Percentiles rank a stretch among this genome's conserved stretches.
Conservation (phyloP, 30 jellyfish, hydroid and myxozoan species). For the Aurelia sp. region DNA sequence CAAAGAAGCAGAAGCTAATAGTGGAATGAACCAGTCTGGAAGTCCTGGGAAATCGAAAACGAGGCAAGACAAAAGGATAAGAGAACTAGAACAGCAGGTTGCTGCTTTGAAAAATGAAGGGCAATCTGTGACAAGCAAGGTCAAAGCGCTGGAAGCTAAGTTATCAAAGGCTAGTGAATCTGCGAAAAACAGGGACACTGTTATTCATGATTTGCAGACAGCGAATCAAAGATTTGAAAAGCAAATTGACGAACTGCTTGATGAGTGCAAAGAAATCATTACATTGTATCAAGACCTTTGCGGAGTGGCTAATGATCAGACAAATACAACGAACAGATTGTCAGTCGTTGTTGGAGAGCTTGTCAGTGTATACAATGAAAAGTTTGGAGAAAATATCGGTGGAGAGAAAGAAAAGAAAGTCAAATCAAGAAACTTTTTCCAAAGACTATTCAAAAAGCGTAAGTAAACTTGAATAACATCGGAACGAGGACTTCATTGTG, state of each 20-base stretch:
- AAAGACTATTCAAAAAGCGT: neutral
- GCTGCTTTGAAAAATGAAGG: neutral
- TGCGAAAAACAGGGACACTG: neutral
- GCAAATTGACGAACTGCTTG: neutral
- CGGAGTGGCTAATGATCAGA: neutral
- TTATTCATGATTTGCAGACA: neutral
- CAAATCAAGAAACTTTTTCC: neutral
- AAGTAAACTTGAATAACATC: neutral
- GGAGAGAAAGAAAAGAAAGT: neutral
- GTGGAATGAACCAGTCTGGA: too few relatives aligned
- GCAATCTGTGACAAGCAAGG: neutral
- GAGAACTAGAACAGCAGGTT: neutral
- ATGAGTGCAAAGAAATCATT: constrained; percentile 10
- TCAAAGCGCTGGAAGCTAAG: too few relatives aligned
- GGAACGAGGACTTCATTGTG: neutral
- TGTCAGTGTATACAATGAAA: too few relatives aligned
- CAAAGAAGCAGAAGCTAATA: too few relatives aligned
- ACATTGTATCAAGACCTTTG: neutral
- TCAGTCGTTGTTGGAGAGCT: too few relatives aligned
- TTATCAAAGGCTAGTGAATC: neutral
- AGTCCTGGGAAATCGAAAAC: too few relatives aligned
- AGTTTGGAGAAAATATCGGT: neutral
- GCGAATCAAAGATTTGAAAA: constrained; percentile 1
- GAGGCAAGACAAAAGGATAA: neutral
- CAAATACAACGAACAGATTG: too few relatives aligned